Evolutionary conservation across 2,797 vertebrate genomes (phyloP), one percentile per base, ranked within the genome.

Genomic region (Clarias laeviceps): DNA sequence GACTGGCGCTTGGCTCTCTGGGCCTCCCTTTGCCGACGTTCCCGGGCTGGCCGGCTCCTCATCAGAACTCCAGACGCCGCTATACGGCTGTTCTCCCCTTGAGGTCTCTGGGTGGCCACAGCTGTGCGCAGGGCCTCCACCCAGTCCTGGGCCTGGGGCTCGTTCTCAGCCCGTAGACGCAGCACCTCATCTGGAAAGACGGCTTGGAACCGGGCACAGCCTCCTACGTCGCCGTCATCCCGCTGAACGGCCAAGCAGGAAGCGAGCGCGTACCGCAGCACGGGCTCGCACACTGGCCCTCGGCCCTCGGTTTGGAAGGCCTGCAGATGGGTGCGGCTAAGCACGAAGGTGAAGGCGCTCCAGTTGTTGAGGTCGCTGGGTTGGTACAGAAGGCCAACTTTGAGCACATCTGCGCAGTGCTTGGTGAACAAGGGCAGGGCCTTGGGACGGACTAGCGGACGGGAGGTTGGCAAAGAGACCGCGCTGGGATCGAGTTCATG

Each of bases 281-380:
- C 90, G 0, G 98, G 96, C 79, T 97, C 96, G 34, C 97, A 96
- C 11, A 97, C 96, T 20, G 97, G 95, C 0, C 97, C 96, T 1
- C 96, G 93, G 54, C 95, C 96, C 88, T 97, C 96, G 0, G 96
- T 96, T 1, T 96, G 96, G 89, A 98, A 99, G 3, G 96, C 97
- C 93, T 96, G 94, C 12, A 99, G 95, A 61, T 93, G 91, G 15
- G 96, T 95, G 69, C 92, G 93, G 83, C 94, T 97, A 89, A 99
- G 93, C 80, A 99, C 96, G 82, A 99, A 99, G 0, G 97, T 97
- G 90, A 98, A 98, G 11, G 97, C 93, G 85, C 96, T 95, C 97
- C 97, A 99, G 94, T 97, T 97, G 92, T 97, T 98, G 85, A 97
- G 97, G 89, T 97, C 90, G 15, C 94, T 95, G 82, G 98, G 93